Conservation (phyloP, 2,888 invertebrate species). For the Orthonevra nobilis region DNA sequence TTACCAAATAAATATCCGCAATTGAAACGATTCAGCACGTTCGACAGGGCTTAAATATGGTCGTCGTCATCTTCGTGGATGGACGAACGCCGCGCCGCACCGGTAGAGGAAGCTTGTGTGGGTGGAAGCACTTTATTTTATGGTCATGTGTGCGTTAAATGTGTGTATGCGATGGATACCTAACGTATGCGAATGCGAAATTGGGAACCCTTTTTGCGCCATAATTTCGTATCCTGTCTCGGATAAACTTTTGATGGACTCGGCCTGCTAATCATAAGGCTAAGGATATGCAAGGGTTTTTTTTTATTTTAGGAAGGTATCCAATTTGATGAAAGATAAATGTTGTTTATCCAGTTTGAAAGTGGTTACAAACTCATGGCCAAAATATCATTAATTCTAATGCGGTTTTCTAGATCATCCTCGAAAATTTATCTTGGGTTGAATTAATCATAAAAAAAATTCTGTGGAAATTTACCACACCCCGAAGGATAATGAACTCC, state of each 20-base stretch:
- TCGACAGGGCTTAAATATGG: conserved; percentile 64
- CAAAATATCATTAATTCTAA: conserved; percentile 47
- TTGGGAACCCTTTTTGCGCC: conserved; percentile 56
- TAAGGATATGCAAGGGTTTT: conserved; percentile 29
- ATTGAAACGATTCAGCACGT: conserved; percentile 68
- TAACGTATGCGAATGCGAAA: conserved; percentile 17
- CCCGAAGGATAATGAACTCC: conserved; percentile 44
- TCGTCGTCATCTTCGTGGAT: conserved; percentile 16
- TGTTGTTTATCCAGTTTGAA: conserved; percentile 43
- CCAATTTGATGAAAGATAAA: conserved; percentile 34
- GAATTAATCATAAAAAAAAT: conserved; percentile 9
- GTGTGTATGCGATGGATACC: conserved; percentile 45
- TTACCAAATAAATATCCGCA: conserved; percentile 68
- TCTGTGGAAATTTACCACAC: conserved; percentile 18
- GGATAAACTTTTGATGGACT: conserved; percentile 61
- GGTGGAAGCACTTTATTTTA: conserved; percentile 65
- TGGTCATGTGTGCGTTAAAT: conserved; percentile 62
- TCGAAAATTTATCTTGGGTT: conserved; percentile 3
- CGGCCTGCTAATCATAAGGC: conserved; percentile 53
- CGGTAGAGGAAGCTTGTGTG: too few relatives aligned
- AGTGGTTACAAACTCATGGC: conserved; percentile 6
- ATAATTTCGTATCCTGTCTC: conserved; percentile 34
- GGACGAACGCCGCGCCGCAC: neutral
- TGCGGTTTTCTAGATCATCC: conserved; percentile 34
- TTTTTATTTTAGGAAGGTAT: neutral